Percentiles rank a stretch among this genome's conserved stretches.
These are phyloP conservation scores for Cabera pusaria DNA, from an alignment of 2,888 invertebrate species.

Conservation along the genomic window DNA sequence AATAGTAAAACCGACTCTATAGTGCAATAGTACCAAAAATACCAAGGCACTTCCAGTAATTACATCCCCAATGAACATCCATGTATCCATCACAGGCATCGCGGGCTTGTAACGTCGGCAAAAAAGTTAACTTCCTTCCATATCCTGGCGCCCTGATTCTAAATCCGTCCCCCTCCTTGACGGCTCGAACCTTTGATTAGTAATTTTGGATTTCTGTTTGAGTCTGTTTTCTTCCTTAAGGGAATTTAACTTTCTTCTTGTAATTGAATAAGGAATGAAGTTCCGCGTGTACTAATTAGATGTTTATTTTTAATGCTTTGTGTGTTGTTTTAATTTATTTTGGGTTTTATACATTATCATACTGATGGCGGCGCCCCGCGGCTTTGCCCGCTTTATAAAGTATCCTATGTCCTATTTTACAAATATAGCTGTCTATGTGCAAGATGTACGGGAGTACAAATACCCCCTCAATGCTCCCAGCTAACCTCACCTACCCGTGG, in stretches of 20 bases:
- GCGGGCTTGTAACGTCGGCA: constrained; percentile 47
- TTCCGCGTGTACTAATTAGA: constrained; percentile 20
- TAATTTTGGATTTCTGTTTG: constrained; percentile 40
- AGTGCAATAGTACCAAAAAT: too few species aligned
- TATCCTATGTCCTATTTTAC: too few species aligned
- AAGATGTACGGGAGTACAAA: too few species aligned
- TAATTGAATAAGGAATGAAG: constrained; percentile 26
- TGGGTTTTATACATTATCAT: too few species aligned
- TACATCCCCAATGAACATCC: constrained; percentile 22
- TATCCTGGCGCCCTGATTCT: constrained; percentile 74
- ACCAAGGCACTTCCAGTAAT: constrained; percentile 33
- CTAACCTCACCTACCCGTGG: too few species aligned
- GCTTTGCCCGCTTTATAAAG: too few species aligned
- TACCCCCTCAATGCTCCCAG: too few species aligned
- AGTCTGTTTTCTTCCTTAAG: constrained; percentile 24
- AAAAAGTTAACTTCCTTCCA: constrained; percentile 63
- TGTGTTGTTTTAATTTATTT: too few species aligned
- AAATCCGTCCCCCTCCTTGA: constrained; percentile 64
- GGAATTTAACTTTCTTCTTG: constrained; percentile 21
- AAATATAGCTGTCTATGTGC: too few species aligned
- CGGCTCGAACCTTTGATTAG: constrained; percentile 57
- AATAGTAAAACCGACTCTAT: too few species aligned
- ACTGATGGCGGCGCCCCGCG: too few species aligned
- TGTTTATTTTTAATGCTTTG: constrained; percentile 9
- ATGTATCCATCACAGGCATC: constrained; percentile 41